Conservation (phyloP, 2,888 invertebrate genomes). For the Busseola fusca region DNA sequence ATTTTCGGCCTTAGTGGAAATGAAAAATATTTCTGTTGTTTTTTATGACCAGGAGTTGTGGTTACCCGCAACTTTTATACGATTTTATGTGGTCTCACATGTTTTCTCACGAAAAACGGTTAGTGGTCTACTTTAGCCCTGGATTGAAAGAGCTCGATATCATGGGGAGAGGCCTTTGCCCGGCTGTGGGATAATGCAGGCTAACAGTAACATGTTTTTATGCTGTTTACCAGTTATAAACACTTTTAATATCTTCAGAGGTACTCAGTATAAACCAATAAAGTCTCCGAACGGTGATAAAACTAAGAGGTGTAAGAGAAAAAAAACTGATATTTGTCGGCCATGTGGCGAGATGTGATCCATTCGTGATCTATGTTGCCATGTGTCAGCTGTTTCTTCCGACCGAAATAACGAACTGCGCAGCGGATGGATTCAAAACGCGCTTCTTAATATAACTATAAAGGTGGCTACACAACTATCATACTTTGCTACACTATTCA, state of each 20-base stretch:
- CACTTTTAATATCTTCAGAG: constrained; percentile 22
- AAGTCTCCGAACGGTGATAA: constrained; percentile 48
- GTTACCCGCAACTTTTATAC: constrained; percentile 34
- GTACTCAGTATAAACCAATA: constrained; percentile 47
- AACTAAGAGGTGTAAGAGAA: constrained; percentile 55
- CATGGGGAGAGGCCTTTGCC: too few species aligned
- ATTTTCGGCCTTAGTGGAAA: neutral
- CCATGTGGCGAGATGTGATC: constrained; percentile 69
- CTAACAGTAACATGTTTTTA: neutral
- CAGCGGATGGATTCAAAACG: constrained; percentile 68
- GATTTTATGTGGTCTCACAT: constrained; percentile 25
- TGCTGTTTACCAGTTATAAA: constrained; percentile 26
- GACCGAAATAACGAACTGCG: constrained; percentile 81
- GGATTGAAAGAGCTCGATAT: too few species aligned
- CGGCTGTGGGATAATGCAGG: too few species aligned
- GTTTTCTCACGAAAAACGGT: neutral
- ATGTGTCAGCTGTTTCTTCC: constrained; percentile 78
- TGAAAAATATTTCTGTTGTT: neutral
- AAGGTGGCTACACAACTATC: constrained; percentile 45
- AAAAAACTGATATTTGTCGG: constrained; percentile 51
- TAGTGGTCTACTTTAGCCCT: too few species aligned
- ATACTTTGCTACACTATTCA: constrained; percentile 45
- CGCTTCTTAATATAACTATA: constrained; percentile 60
- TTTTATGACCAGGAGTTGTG: constrained; percentile 1
- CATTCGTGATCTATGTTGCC: constrained; percentile 70